Percentiles rank a stretch among this genome's conserved stretches.
Conservation (phyloP, 92 coral and sea anemone species). For the Epizoanthus scotinus region DNA sequence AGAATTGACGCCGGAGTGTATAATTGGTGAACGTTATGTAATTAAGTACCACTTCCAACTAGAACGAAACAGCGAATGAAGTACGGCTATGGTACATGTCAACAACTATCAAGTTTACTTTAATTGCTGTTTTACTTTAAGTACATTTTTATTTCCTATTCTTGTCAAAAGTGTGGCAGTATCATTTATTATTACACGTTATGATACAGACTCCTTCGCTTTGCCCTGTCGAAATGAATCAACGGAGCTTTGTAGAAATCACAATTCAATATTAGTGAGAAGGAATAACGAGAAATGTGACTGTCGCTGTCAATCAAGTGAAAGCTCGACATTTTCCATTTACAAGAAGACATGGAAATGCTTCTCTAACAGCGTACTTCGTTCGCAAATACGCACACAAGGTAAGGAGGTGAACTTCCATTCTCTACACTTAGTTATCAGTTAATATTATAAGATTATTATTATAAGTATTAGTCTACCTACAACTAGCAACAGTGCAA, state of each 20-base stretch:
- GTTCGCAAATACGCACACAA: neutral
- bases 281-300: neutral
- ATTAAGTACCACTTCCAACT: neutral
- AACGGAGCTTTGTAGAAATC: conserved; percentile 1
- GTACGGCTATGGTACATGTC: neutral
- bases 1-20: neutral
- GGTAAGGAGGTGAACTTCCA: too few relatives aligned
- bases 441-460: too few relatives aligned
- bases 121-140: neutral
- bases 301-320: neutral
- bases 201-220: neutral
- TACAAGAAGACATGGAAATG: neutral
- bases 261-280: neutral
- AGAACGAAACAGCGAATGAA: neutral
- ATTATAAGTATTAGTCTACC: too few relatives aligned
- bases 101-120: neutral
- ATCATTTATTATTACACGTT: neutral
- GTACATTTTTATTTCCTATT: neutral
- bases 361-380: neutral
- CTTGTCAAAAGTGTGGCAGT: neutral
- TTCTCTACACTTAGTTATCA: too few relatives aligned
- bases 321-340: neutral
- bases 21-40: neutral
- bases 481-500: too few relatives aligned
- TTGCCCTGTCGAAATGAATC: conserved; percentile 3